Base-by-base conservation (phyloP, 2,113 vertebrate species). In the Chaetodon auriga region DNA sequence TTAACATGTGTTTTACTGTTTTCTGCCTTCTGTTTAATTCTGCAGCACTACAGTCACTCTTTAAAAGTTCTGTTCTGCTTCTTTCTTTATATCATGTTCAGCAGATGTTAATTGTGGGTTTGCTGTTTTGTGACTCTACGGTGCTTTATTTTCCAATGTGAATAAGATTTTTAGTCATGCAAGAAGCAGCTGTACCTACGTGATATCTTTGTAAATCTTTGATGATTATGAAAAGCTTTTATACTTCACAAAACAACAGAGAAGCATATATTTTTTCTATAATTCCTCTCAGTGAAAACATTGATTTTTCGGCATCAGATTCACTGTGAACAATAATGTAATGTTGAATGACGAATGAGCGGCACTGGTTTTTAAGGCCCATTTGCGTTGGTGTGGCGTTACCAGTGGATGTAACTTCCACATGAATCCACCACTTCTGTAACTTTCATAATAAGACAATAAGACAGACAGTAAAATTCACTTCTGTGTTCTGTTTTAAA, bases 101-200 rank as follows among this genome's bases (percentile, higher is more conserved):
- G n/a, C 12, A 1, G 55, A 2, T 25, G 6, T 64, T 36, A 72
- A 35, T 79, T 49, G 10, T 61, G 30, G 35, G 11, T 53, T 79
- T 71, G 25, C 6, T 61, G 6, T 10, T 68, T 18, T 63, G 36
- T 68, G 54, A 49, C 36, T 6, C 36, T 6, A 30, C 3, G 46
- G 55, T 78, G 60, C 54, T 86, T 58, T 58, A 19, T 83, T 65
- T 80, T 69, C 57, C 18, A 19, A 53, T 76, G 51, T 36, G 8
- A 0, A 1, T 41, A 14, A 63, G 12, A 68, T 48, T 57, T 57
- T 35, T 53, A 30, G 16, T 66, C 62, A 15, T 45, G 35, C 53
- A 45, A 58, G 14, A 6, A 11, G 18, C 54, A 23, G 49, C 80
- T 68, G 14, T 45, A 71, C 72, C 66, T 38, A 70, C 60, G 38